Evolutionary conservation across 1,140 invertebrate species (phyloP), one percentile per base, ranked within the genome.

Genomic region (Chrysopa pallens): DNA sequence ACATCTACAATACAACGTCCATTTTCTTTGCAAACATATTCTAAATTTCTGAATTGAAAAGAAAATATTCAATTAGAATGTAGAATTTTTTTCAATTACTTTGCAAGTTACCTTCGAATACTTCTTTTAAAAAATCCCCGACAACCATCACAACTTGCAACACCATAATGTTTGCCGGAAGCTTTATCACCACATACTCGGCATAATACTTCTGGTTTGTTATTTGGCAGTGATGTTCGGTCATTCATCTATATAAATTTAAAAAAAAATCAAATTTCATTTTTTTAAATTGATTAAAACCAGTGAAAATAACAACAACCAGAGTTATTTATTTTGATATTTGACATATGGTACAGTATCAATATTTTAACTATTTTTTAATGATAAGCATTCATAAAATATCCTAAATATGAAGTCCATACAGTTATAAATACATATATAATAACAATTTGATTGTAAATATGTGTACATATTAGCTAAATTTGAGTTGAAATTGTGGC

Each of bases 11-110:
- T 67, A 55, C 91, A 95, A 6, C 72, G 69, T 0, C 84, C 84
- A 45, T 76, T 81, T 60, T 93, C 90, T 56, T 96, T 96, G 59
- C 91, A 96, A 5, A 89, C 75, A 61, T 93, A 94, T 55, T 90
- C 86, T 52, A 93, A 61, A 57, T 89, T 91, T 50, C 86, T 84
- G 47, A 43, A 61, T 29, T 23, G 3, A 6, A 42, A 11, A 35
- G 4, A 17, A 42, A 38, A 38, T 27, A 13, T 11, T 27, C 13
- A 40, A 29, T n/a, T 15, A 15, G 7, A 38, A 14, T 38, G 7
- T 15, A 40, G 2, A 12, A 6, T 4, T 7, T 4, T 13, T 11
- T 8, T 33, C 2, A 9, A 5, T 11, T 17, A 7, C 4, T 33
- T 36, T 36, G 17, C 31, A 8, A 8, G 17, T 58, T 64, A 83